These are phyloP conservation scores for Callipepla californica DNA, from an alignment of 2,113 vertebrate genomes.

Conservation along the genomic window DNA sequence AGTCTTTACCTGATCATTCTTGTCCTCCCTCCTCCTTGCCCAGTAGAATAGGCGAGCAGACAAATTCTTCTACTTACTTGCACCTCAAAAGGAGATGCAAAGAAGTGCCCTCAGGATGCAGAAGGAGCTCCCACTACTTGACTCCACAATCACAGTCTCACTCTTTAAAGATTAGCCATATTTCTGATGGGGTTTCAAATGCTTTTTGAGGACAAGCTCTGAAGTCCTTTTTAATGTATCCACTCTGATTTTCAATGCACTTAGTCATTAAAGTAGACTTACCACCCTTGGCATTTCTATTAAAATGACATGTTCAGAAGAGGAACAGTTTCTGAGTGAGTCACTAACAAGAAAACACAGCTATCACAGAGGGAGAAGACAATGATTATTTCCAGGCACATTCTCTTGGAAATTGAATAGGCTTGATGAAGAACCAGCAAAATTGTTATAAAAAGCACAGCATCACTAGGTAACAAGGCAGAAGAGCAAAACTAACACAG, in stretches of 20 bases:
- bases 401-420: background rate
- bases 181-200: background rate
- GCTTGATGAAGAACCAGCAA: background rate
- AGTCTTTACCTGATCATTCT: background rate
- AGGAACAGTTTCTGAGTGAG: background rate
- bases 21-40: background rate
- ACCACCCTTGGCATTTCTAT: conserved; percentile 37
- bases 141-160: background rate
- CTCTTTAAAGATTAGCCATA: background rate
- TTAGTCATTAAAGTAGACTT: background rate
- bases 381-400: background rate
- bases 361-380: background rate
- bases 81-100: background rate
- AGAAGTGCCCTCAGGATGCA: background rate
- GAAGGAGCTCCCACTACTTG: background rate
- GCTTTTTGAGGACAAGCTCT: background rate
- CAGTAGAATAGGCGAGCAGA: background rate
- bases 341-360: conserved; percentile 22
- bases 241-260: background rate
- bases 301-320: conserved; percentile 30
- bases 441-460: background rate
- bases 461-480: background rate
- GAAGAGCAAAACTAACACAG: background rate
- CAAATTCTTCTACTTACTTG: background rate
- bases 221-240: background rate